phyloP scores from a whole-genome alignment of 2,888 invertebrate species.

The Fissipunctia ypsillon region DNA sequence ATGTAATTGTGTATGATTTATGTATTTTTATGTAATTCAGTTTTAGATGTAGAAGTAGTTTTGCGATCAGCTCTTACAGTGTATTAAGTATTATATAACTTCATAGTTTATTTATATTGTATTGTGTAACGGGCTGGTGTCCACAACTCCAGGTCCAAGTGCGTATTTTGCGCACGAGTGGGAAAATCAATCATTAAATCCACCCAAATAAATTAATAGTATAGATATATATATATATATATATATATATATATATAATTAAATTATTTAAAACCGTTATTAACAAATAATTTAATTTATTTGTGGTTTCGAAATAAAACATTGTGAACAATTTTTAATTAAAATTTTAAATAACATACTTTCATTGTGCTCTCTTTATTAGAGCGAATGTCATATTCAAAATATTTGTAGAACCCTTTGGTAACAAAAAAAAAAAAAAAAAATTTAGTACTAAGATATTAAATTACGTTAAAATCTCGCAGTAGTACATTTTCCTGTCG shows the following conservation, averaged over 20 bases:
- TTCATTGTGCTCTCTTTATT: background rate
- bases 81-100: constrained; percentile 23
- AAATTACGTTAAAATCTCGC: constrained; percentile 15
- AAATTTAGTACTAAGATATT: constrained; percentile 6
- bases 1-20: constrained; percentile 8
- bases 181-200: no score
- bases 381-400: background rate
- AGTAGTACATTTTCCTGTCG: background rate
- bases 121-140: no score
- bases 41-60: constrained; percentile 24
- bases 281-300: background rate
- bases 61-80: constrained; percentile 5
- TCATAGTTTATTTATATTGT: background rate
- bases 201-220: no score
- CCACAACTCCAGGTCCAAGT: no score
- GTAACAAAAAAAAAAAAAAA: background rate
- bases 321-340: background rate
- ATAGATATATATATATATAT: no score
- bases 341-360: background rate
- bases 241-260: no score
- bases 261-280: no score
- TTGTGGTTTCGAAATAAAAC: background rate
- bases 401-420: background rate
- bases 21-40: constrained; percentile 23
- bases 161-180: no score